A percentile compares a stretch with the other conserved stretches of the same genome.
Conservation (phyloP, 2,888 invertebrate genomes). For the Sinohyriopsis cumingii region DNA sequence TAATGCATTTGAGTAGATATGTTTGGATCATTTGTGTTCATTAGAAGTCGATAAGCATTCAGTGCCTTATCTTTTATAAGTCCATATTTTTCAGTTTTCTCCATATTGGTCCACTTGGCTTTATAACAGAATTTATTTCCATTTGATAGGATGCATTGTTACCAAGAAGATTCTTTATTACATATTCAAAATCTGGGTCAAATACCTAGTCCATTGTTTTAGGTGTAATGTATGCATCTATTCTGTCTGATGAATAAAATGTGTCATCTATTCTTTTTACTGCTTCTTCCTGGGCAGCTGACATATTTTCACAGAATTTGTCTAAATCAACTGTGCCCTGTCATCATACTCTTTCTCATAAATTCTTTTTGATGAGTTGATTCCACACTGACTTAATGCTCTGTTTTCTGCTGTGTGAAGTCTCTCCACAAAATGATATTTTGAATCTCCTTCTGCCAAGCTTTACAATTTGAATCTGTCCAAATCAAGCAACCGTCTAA, state of each 20-base stretch:
- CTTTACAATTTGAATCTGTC: slow-evolving; percentile 13
- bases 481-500: slow-evolving; percentile 14
- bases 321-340: neutral
- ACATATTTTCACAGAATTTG: slow-evolving; percentile 13
- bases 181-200: neutral
- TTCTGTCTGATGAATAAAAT: neutral
- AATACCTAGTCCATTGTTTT: neutral
- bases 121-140: neutral
- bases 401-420: slow-evolving; percentile 14
- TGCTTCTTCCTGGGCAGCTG: slow-evolving; percentile 6
- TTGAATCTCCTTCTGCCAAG: slow-evolving; percentile 13
- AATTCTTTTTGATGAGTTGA: neutral
- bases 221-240: neutral
- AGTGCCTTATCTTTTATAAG: no score
- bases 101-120: neutral
- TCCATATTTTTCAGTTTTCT: neutral
- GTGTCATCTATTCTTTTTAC: neutral
- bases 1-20: no score
- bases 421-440: slow-evolving; percentile 20
- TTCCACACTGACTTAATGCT: no score
- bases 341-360: slow-evolving; percentile 1
- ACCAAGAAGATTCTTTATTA: neutral
- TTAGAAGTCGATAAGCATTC: no score
- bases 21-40: no score
- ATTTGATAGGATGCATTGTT: neutral